Base-by-base conservation (phyloP, 2,888 invertebrate genomes). In the Cosmia pyralina region DNA sequence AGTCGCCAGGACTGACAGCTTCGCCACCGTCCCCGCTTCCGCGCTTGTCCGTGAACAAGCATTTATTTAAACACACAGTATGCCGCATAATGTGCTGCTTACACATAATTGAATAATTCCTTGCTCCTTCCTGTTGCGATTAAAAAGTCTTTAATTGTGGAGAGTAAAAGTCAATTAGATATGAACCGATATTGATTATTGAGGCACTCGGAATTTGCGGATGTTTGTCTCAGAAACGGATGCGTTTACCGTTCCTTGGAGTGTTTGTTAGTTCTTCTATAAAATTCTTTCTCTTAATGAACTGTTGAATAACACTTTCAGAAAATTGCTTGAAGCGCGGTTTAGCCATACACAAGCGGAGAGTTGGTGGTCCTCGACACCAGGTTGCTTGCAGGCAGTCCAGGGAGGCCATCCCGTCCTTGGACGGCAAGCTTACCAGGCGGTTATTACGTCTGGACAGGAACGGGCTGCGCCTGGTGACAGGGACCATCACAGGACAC, bases 161-260 rank as follows among this genome's bases (percentile, higher is more conserved):
- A 90, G 92, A 92, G 92, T 92, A 92, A 92, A 90, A 92, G 93
- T 93, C 90, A 92, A 93, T 92, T 91, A 91, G 85, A 78, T 82
- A 83, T 85, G 72, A 81, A 68, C 60, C 62, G 82, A 77, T 83
- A 83, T 85, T 83, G 86, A 83, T 81, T 88, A 88, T 88, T 81
- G 83, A 82, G 79, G 84, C 77, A 84, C 85, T 85, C 65, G 44
- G 78, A 74, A 83, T 79, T 86, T 79, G 88, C 88, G 88, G 88
- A 85, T 85, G 81, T 84, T 80, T 76, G 68, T 69, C 70, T 64
- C 44, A 34, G 64, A 41, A 65, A 64, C 81, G 85, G 79, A 85
- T 74, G 66, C 44, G 53, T 75, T 82, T 82, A 69, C 71, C 44
- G 52, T 77, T 70, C 69, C 53, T 64, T 15, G 41, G 44, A 77